Conservation (phyloP, 2,797 vertebrate species). For the Eidolon dupreanum region DNA sequence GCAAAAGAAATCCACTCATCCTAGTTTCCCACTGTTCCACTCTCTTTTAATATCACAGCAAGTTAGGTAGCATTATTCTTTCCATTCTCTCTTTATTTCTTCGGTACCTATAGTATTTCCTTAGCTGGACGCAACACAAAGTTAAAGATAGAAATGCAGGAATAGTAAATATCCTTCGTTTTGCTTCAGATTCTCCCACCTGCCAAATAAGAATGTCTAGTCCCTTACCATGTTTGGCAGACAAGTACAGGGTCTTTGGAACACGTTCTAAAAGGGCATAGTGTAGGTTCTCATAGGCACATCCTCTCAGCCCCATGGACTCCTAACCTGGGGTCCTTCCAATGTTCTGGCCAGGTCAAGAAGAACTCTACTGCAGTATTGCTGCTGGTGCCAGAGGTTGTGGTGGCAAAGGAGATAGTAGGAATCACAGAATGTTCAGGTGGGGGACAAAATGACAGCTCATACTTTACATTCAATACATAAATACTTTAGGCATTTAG, state of each 20-base stretch:
- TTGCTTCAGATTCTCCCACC: background rate
- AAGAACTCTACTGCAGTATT: background rate
- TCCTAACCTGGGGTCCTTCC: background rate
- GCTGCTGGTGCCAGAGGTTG: rapidly evolving
- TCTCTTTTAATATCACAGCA: background rate
- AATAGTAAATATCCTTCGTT: no score
- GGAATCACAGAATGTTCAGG: no score
- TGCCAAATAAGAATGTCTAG: background rate
- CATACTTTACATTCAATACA: background rate
- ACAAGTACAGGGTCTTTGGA: background rate
- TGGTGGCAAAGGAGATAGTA: background rate
- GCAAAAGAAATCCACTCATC: rapidly evolving
- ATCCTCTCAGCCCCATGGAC: background rate
- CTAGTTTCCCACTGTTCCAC: background rate
- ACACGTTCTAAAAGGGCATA: background rate
- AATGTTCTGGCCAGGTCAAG: background rate
- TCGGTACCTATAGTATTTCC: background rate
- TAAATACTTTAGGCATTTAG: no score
- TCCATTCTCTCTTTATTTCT: background rate
- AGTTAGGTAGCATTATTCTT: background rate
- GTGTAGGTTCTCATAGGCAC: background rate
- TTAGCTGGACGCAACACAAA: background rate
- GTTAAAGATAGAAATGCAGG: background rate
- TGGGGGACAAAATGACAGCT: no score
- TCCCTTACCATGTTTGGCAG: background rate